Conservation (phyloP, 2,888 invertebrate genomes). For the Drosophila subquinaria region DNA sequence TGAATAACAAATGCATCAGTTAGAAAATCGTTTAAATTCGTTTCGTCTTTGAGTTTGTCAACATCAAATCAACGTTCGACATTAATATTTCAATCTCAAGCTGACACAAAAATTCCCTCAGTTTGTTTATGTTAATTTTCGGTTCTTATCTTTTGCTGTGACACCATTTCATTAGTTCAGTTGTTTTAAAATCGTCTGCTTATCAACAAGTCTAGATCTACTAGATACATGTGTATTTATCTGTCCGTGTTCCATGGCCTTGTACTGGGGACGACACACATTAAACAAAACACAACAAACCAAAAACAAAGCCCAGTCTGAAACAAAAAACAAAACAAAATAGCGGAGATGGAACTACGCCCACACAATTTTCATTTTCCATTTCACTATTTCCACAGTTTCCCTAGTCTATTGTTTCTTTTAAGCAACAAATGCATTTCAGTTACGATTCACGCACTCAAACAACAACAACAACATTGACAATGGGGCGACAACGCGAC, state of each 20-base stretch:
- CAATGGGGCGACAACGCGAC: conserved; percentile 42
- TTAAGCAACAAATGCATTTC: conserved; percentile 46
- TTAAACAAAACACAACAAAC: conserved; percentile 39
- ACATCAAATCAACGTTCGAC: conserved; percentile 6
- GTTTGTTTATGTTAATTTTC: conserved; percentile 37
- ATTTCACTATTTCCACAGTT: conserved; percentile 8
- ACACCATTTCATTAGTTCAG: conserved; percentile 33
- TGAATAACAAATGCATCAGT: conserved; percentile 4
- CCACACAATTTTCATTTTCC: conserved; percentile 53
- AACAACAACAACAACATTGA: conserved; percentile 41
- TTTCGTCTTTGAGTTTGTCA: not conserved
- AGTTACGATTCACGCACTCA: conserved; percentile 48
- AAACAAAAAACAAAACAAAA: conserved; percentile 30
- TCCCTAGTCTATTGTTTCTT: conserved; percentile 37
- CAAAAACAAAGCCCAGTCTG: conserved; percentile 33
- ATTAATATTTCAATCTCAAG: conserved; percentile 2
- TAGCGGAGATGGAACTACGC: conserved; percentile 33
- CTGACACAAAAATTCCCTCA: not conserved
- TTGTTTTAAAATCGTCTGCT: conserved; percentile 1
- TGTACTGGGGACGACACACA: conserved; percentile 24
- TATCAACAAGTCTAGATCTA: conserved; percentile 41
- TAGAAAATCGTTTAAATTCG: not conserved
- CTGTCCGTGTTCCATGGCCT: conserved; percentile 33
- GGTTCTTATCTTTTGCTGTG: conserved; percentile 26
- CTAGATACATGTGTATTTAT: conserved; percentile 19